phyloP scores from a whole-genome alignment of 1,140 invertebrate genomes.

The Drosophila willistoni region DNA sequence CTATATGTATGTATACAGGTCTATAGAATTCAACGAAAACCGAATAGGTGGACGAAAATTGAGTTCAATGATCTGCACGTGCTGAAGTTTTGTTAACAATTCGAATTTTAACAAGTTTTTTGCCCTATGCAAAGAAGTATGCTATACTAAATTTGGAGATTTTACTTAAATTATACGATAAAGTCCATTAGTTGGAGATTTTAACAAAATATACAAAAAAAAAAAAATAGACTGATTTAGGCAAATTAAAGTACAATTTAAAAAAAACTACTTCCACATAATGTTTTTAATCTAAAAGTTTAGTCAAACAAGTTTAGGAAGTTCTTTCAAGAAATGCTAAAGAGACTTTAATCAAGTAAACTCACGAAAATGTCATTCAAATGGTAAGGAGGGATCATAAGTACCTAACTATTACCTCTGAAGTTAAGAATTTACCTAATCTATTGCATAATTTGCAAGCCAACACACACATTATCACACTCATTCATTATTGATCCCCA shows the following conservation, averaged over 20 bases:
- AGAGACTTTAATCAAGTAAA: no score
- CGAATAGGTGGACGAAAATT: neutral
- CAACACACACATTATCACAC: neutral
- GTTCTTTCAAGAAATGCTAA: no score
- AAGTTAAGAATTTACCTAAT: neutral
- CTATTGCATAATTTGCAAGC: neutral
- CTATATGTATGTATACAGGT: conserved; percentile 8
- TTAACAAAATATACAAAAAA: no score
- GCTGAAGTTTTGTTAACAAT: neutral
- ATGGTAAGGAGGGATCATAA: no score
- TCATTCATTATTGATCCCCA: conserved; percentile 2
- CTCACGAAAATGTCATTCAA: no score
- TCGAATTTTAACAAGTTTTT: neutral
- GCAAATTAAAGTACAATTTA: no score
- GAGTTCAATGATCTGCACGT: conserved; percentile 13
- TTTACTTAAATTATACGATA: neutral
- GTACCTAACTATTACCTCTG: neutral
- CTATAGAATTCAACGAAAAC: conserved; percentile 4
- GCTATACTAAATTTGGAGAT: neutral
- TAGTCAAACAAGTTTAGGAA: no score
- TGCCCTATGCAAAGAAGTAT: conserved; percentile 7
- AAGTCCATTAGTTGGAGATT: no score
- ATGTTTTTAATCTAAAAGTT: no score
- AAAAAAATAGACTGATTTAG: no score
- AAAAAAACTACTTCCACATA: no score